These are phyloP conservation scores for Sphaerodactylus townsendi DNA, from an alignment of 2,113 vertebrate species.

Conservation along the genomic window DNA sequence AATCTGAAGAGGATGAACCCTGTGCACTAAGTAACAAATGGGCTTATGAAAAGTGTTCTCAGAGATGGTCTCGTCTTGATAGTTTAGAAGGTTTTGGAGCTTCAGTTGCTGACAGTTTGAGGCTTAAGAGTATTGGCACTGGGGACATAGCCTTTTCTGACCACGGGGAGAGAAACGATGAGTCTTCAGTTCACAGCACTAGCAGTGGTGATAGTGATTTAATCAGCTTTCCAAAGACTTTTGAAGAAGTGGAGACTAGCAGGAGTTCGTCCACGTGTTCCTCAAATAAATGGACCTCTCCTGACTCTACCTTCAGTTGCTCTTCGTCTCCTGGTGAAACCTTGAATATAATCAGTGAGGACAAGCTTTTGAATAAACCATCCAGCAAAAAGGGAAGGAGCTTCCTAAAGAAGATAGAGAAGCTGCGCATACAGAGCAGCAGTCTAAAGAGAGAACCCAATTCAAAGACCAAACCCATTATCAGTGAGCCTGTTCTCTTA, in stretches of 20 bases:
- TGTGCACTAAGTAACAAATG: constrained; percentile 86
- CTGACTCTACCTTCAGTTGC: constrained; percentile 69
- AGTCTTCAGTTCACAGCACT: constrained; percentile 78
- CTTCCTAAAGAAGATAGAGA: constrained; percentile 87
- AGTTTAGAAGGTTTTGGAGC: constrained; percentile 45
- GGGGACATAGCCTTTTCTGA: constrained; percentile 49
- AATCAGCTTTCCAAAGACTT: constrained; percentile 45
- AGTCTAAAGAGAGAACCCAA: constrained; percentile 56
- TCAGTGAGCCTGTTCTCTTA: constrained; percentile 74
- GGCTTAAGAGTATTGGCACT: constrained; percentile 23
- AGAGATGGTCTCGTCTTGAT: constrained; percentile 77
- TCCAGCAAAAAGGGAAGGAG: constrained; percentile 74
- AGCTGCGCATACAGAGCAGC: constrained; percentile 74
- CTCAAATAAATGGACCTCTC: constrained; percentile 60
- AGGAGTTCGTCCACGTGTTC: constrained; percentile 76
- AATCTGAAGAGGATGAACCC: constrained; percentile 80
- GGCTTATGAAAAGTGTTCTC: constrained; percentile 76
- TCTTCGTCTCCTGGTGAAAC: constrained; percentile 67
- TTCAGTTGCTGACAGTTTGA: constrained; percentile 37
- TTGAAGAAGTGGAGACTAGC: constrained; percentile 72
- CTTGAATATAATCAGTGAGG: constrained; percentile 54
- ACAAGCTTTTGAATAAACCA: constrained; percentile 72
- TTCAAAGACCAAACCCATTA: constrained; percentile 49
- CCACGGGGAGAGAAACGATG: constrained; percentile 70
- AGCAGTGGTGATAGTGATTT: constrained; percentile 81